Evolutionary conservation across 2,888 invertebrate species (phyloP).

Genomic region (Pemphredon lugubris): DNA sequence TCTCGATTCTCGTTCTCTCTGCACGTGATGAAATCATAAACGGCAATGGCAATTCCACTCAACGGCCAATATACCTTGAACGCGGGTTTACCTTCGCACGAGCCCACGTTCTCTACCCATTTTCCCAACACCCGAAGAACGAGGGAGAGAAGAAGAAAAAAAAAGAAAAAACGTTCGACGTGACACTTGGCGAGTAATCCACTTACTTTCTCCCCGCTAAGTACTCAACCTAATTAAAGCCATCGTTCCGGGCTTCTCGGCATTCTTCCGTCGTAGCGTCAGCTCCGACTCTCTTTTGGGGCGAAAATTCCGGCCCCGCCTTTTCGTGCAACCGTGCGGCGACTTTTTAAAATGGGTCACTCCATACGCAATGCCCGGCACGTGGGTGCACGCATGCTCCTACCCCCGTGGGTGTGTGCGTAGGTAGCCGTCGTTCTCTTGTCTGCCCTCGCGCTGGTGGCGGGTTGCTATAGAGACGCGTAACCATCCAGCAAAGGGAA

Average conservation of each 20-base stretch:
- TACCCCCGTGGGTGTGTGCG: slow-evolving; percentile 40
- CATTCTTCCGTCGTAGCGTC: slow-evolving; percentile 6
- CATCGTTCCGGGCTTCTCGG: slow-evolving; percentile 17
- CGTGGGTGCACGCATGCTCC: slow-evolving; percentile 59
- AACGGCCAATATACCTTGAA: too few species aligned
- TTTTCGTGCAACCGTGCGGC: slow-evolving; percentile 9
- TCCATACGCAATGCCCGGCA: slow-evolving; percentile 40
- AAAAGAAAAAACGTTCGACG: slow-evolving; percentile 30
- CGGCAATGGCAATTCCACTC: too few species aligned
- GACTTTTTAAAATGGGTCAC: slow-evolving; percentile 60
- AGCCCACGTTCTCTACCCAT: too few species aligned
- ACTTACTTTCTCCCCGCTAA: slow-evolving; percentile 35
- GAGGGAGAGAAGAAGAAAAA: neutral
- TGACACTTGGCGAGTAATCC: slow-evolving; percentile 45
- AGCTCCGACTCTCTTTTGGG: neutral
- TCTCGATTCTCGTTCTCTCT: too few species aligned
- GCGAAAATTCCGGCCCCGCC: slow-evolving; percentile 20
- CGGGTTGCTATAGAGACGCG: slow-evolving; percentile 78
- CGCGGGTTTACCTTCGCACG: too few species aligned
- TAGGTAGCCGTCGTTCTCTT: slow-evolving; percentile 65
- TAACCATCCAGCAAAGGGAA: slow-evolving; percentile 67
- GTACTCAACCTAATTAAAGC: slow-evolving; percentile 50
- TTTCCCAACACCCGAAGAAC: neutral
- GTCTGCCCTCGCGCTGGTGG: slow-evolving; percentile 65
- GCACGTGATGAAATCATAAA: too few species aligned